Base-by-base conservation (phyloP, 1,140 invertebrate species). In the Gryllus bimaculatus region DNA sequence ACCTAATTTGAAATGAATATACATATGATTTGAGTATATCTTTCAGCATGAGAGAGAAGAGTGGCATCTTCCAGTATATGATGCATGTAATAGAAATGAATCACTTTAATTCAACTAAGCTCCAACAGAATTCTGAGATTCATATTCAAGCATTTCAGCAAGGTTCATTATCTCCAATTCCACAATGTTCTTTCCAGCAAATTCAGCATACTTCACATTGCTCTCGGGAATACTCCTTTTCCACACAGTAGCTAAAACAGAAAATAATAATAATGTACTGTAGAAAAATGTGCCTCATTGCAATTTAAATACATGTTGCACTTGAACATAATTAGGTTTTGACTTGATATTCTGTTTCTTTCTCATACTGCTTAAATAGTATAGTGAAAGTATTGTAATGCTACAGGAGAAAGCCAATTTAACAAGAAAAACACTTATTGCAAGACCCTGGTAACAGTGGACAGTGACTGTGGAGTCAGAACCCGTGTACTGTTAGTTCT, bases 131-230 rank as follows among this genome's bases (percentile, higher is more conserved):
- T 66, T 10, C 54, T 66, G 10, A 10, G 54, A 10, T 66, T 66
- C 54, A 66, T 66, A 66, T 18, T 66, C 18, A 10, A 66, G 10
- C 18, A 66, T 66, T 66, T 66, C 10, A 66, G 10, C 54, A 18
- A 66, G 54, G 18, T 66, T 84, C 13, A 84, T 75, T 76, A 86
- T 85, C 49, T 83, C 77, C 78, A 84, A 84, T 79, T 85, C 83
- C 76, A 84, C 81, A n/a, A 85, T 84, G 49, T 82, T 83, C 39
- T 82, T 80, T n/a, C 85, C 85, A 80, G 85, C 83, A 82, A 85
- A 86, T 78, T 85, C 85, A 10, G 82, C 82, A 80, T 83, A 85
- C 49, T 83, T 81, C 47, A 81, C 73, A n/a, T 77, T 80, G 12
- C 80, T 76, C 20, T 76, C 66, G 54, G 79, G 79, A 73, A 82